Evolutionary conservation across 2,113 vertebrate genomes (phyloP).

Genomic region (Callipepla squamata): DNA sequence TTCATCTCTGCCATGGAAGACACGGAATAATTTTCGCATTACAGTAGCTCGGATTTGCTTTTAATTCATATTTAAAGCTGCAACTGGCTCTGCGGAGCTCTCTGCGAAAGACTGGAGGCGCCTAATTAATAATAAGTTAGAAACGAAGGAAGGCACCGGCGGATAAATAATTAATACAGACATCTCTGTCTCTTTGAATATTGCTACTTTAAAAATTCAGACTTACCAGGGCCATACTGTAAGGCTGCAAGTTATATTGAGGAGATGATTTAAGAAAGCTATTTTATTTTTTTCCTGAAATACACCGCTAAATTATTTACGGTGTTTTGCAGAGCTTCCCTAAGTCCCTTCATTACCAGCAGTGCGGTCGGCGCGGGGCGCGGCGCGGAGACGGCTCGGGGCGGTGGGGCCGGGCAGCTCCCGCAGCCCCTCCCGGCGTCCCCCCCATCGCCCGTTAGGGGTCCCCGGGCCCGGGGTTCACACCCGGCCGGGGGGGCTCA

Average conservation of each 20-base stretch:
- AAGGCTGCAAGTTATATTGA: conserved; percentile 81
- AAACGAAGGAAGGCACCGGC: conserved; percentile 86
- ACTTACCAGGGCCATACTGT: conserved; percentile 78
- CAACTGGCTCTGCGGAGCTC: conserved; percentile 82
- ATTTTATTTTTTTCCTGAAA: conserved; percentile 80
- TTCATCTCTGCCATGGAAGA: conserved; percentile 90
- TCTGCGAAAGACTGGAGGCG: conserved; percentile 86
- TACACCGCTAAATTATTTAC: conserved; percentile 83
- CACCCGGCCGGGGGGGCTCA: not conserved
- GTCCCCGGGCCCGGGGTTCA: not conserved
- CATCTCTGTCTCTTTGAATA: conserved; percentile 87
- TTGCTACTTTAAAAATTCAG: conserved; percentile 85
- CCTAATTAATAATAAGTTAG: conserved; percentile 92
- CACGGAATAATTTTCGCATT: conserved; percentile 91
- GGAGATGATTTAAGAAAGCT: conserved; percentile 83
- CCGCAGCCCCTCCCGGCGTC: not conserved
- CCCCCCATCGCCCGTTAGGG: not conserved
- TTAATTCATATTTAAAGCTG: conserved; percentile 90
- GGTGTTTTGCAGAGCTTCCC: conserved; percentile 77
- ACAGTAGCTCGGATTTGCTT: conserved; percentile 89
- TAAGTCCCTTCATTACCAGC: conserved; percentile 80
- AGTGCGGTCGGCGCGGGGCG: conserved; percentile 61
- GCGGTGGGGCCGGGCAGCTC: not conserved
- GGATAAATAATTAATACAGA: conserved; percentile 88
- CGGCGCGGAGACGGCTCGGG: not conserved